Evolutionary conservation across 2,797 vertebrate genomes (phyloP), one percentile per base, ranked within the genome.

Genomic region (Clarias platycephalus): DNA sequence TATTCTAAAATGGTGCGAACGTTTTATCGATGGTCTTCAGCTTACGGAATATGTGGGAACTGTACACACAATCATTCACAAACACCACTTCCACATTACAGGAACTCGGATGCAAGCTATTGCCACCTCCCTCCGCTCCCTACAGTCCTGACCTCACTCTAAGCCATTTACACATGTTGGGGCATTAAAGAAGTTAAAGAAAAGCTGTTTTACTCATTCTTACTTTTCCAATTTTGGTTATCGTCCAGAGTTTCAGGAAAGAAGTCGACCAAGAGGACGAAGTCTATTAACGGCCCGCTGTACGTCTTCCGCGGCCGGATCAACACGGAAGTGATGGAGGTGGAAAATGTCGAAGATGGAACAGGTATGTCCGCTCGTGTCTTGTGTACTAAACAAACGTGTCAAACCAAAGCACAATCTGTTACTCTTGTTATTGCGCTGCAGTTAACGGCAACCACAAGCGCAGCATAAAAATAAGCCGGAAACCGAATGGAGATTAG

Each of bases 251-350:
- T 98, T 89, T 96, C 98, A 63, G 97, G 97, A 88, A 97, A 99
- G 91, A 99, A 99, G 91, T 98, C 98, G 76, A 95, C 95, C 78
- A 99, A 99, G 90, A 96, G 98, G 93, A 98, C 97, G 74, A 99
- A 99, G 91, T 99, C 98, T 66, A 96, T 98, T 93, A 99, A 98
- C 0, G 98, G 98, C 67, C 97, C 97, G 80, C 95, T 96, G 74
- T 99, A 98, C 89, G 95, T 98, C 88, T 96, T 99, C 96, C 95
- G 97, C 90, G 97, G 96, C 1, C 93, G 96, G 67, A 96, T 96
- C 91, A 97, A 97, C 91, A 97, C 96, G 0, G 96, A 97, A 88
- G 96, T 97, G 84, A 97, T 97, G 96, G 96, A 97, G 87, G 96
- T 97, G 71, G 96, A 97, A 90, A 97, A 97, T 9, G 96, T 97